Evolutionary conservation across 1,140 invertebrate species (phyloP), one percentile per base, ranked within the genome.

Genomic region (Proctacanthus coquilletti): DNA sequence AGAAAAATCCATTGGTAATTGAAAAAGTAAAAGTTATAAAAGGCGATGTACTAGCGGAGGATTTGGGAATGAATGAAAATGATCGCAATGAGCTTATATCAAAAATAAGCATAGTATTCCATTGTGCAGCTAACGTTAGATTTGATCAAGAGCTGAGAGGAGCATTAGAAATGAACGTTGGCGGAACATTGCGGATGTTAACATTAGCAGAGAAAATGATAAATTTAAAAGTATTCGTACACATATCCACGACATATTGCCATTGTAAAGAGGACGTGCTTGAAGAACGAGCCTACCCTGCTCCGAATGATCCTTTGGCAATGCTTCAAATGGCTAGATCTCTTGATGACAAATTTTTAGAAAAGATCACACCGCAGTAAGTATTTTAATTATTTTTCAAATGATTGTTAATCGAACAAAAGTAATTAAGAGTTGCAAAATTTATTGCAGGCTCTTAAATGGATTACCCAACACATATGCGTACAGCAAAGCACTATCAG

Each of bases 111-210:
- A 70, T 91, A n/a, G 65, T 93, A 1, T 87, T 92, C 61, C 87
- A 93, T 51, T 84, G 81, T 47, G 88, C 89, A n/a, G 89, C 89
- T 15, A 91, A 86, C 50, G 82, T 80, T 41, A 55, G 88, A 30
- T 95, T 96, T 56, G 83, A 94, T 52, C 88, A 92, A 59, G 72
- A 71, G 17, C 62, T 95, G 0, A 77, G 76, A 47, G 61, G 71
- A 4, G 75, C 80, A 3, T 61, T 81, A n/a, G 65, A 71, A 5
- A 66, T 73, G 50, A 84, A 84, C 47, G 69, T 75, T 2, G 50
- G 68, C 6, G 78, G 76, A 1, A 80, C 79, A 0, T 63, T 72
- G 38, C 70, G 71, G 43, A 49, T 80, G 2, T 61, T 82, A 5
- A 64, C 75, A n/a, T 52, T 84, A 3, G 75, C 73, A 15, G 66